Base-by-base conservation (phyloP, 2,797 vertebrate genomes). In the Cyclura pinguis region DNA sequence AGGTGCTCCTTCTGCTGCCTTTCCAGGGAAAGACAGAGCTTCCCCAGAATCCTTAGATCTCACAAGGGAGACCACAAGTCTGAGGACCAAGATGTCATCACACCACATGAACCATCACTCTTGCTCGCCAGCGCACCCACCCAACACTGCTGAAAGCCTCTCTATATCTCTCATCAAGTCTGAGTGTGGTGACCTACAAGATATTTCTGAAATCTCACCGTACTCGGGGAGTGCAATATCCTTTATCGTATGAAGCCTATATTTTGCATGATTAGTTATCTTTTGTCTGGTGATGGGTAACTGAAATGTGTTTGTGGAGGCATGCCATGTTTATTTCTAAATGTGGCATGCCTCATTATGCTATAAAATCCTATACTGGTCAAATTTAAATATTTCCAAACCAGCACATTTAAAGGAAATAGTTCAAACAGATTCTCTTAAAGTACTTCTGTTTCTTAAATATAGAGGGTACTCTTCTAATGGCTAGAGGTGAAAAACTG, bases 201-300 rank as follows among this genome's bases (percentile, higher is more conserved):
- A 99, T 97, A 99, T 99, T 98, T 98, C 99, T 0, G 99, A 99
- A 97, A 99, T 99, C 97, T 99, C 99, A 9, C 98, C 98, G 94
- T 99, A 99, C 97, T 99, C 99, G 94, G 98, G 99, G 97, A 99
- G 98, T 98, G 99, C 99, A 97, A 99, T 99, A 99, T 99, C 99
- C 99, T 99, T 99, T 98, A 92, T 0, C 38, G 87, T 88, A 77
- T 76, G 85, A 87, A 92, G 82, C 59, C 42, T 10, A 50, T 64
- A 85, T 82, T 32, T 0, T 20, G 7, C 27, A 78, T 62, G 82
- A 42, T 87, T 42, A 80, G 42, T 29, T 8, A 62, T 69, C 88
- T 67, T 90, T 73, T 82, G 4, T 0, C 0, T 80, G 52, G 7
- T 76, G 83, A 87, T 3, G n/a, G 14, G 64, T 80, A 80, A 86